These are phyloP conservation scores for Cepaea nemoralis DNA, from an alignment of 1,140 invertebrate genomes.

Conservation along the genomic window DNA sequence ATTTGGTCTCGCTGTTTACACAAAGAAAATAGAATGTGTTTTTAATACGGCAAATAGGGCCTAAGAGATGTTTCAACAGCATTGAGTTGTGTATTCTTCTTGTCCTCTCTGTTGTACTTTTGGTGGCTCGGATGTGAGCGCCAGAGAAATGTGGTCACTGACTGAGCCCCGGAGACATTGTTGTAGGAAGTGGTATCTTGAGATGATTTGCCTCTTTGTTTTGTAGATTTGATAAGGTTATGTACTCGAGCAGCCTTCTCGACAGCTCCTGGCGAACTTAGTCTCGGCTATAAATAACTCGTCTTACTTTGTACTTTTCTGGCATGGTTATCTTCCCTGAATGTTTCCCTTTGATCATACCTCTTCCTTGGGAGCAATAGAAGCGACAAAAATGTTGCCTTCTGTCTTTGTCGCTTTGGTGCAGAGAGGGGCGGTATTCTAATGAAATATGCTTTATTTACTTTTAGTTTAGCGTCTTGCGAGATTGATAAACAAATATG, in stretches of 20 bases:
- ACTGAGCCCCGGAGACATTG: background rate
- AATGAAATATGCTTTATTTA: no score
- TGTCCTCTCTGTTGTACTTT: background rate
- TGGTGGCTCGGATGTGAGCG: background rate
- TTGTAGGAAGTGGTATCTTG: background rate
- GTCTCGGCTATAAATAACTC: background rate
- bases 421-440: no score
- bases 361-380: background rate
- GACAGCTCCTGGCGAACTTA: background rate
- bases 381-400: background rate
- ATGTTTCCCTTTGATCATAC: background rate
- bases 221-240: background rate
- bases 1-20: constrained; percentile 7
- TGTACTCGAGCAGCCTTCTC: background rate
- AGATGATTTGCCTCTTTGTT: background rate
- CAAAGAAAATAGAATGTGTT: constrained; percentile 10
- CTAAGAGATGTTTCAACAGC: constrained; percentile 20
- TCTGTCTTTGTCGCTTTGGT: background rate
- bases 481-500: no score
- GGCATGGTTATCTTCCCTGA: background rate
- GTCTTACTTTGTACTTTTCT: background rate
- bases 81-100: background rate
- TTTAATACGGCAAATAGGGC: constrained; percentile 1
- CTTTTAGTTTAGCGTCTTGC: no score
- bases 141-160: background rate